Conservation (phyloP, 2,797 vertebrate genomes). For the Tangara arthus region DNA sequence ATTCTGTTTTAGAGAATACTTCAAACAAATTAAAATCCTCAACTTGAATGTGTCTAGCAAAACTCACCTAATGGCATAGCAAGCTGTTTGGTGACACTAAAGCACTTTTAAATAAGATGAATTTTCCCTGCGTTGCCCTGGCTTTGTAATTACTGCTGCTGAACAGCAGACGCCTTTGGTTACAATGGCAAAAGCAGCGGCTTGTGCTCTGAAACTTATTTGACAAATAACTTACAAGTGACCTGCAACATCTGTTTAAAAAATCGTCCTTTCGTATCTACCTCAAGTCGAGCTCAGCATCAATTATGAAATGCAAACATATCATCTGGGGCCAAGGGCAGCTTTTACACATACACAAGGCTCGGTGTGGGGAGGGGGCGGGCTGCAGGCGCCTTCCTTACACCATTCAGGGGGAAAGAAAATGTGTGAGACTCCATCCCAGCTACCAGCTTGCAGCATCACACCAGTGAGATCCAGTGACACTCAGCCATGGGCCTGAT, state of each 20-base stretch:
- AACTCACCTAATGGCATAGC: slow-evolving; percentile 69
- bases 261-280: slow-evolving; percentile 19
- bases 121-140: slow-evolving; percentile 70
- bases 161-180: slow-evolving; percentile 23
- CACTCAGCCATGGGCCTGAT: neutral
- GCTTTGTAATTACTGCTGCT: slow-evolving; percentile 69
- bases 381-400: neutral
- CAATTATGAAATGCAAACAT: slow-evolving; percentile 68
- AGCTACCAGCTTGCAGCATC: neutral
- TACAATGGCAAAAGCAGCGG: slow-evolving; percentile 66
- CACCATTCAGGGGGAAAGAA: neutral
- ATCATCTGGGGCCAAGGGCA: slow-evolving; percentile 32
- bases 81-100: slow-evolving; percentile 72
- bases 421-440: neutral
- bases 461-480: rapidly evolving
- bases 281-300: slow-evolving; percentile 27
- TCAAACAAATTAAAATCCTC: slow-evolving; percentile 82
- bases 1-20: slow-evolving; percentile 79
- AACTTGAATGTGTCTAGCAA: slow-evolving; percentile 72
- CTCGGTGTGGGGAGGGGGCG: rapidly evolving
- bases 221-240: slow-evolving; percentile 56
- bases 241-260: slow-evolving; percentile 58
- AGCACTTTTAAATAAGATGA: slow-evolving; percentile 75
- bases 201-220: slow-evolving; percentile 41
- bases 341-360: slow-evolving; percentile 3